Conservation (phyloP, 2,797 vertebrate species). For the Sparidentex hasta region DNA sequence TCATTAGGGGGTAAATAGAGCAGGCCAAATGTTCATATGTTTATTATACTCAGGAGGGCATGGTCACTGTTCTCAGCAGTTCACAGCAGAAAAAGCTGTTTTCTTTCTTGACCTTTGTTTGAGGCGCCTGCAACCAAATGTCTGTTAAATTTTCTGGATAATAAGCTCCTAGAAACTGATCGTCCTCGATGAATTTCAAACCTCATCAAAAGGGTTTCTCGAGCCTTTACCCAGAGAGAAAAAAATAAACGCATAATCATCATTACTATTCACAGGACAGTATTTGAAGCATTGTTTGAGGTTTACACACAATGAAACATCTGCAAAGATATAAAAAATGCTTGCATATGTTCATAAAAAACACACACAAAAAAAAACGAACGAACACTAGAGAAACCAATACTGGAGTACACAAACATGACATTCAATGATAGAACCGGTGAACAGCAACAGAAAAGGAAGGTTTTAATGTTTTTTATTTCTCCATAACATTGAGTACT, state of each 20-base stretch:
- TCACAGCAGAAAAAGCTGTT: conserved; percentile 63
- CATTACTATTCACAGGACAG: conserved; percentile 2
- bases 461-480: background rate
- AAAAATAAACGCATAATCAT: conserved; percentile 24
- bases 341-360: conserved; percentile 3
- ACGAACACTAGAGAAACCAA: background rate
- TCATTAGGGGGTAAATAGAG: conserved; percentile 83
- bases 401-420: background rate
- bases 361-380: background rate
- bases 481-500: background rate
- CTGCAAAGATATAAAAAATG: conserved; percentile 2
- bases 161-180: conserved; percentile 53
- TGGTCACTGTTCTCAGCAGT: conserved; percentile 76
- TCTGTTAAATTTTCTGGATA: conserved; percentile 63
- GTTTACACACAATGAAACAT: conserved; percentile 20
- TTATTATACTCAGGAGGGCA: conserved; percentile 82
- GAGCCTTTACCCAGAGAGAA: conserved; percentile 25
- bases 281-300: conserved; percentile 5
- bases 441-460: background rate
- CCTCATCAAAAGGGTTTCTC: conserved; percentile 42
- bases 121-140: conserved; percentile 63
- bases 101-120: conserved; percentile 77
- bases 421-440: background rate
- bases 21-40: conserved; percentile 81
- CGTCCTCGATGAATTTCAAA: conserved; percentile 33